Evolutionary conservation across 2,888 invertebrate species (phyloP).

Genomic region (Cephus nigrinus): DNA sequence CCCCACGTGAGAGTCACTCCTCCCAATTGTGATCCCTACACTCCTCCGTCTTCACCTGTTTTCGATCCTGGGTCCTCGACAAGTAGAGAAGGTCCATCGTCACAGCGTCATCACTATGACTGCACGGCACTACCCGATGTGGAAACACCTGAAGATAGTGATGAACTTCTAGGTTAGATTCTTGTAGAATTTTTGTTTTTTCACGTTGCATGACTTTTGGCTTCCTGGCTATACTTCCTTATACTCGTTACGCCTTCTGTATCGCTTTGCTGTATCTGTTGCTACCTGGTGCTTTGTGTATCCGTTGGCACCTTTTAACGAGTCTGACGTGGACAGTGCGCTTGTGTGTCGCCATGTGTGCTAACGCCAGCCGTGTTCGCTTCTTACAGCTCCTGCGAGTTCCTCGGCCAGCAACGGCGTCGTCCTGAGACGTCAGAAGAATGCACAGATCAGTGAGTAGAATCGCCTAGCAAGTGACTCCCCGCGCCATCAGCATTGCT

Average conservation of each 20-base stretch:
- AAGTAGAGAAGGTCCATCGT: background rate
- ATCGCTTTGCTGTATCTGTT: background rate
- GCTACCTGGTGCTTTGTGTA: constrained; percentile 2
- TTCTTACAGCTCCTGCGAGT: constrained; percentile 41
- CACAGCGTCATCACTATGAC: background rate
- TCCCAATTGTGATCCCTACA: constrained; percentile 17
- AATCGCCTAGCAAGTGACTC: constrained; percentile 6
- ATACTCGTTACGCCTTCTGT: background rate
- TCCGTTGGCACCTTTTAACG: background rate
- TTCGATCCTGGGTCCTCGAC: constrained; percentile 4
- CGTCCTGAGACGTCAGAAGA: constrained; percentile 60
- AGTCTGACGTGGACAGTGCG: background rate
- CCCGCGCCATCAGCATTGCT: background rate
- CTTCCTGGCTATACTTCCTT: constrained; percentile 9
- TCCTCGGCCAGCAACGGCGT: constrained; percentile 52
- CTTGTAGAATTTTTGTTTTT: constrained; percentile 14
- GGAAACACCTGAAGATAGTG: constrained; percentile 31
- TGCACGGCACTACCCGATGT: constrained; percentile 16
- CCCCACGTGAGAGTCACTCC: constrained; percentile 2
- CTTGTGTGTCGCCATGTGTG: background rate
- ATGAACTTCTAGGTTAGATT: constrained; percentile 36
- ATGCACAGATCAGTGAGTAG: constrained; percentile 55
- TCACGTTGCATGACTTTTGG: background rate
- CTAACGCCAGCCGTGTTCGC: constrained; percentile 11
- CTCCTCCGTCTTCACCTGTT: constrained; percentile 28